A percentile compares a stretch with the other conserved stretches of the same genome.
Evolutionary conservation across 2,113 vertebrate genomes (phyloP).

Genomic region (Paramormyrops kingsleyae): DNA sequence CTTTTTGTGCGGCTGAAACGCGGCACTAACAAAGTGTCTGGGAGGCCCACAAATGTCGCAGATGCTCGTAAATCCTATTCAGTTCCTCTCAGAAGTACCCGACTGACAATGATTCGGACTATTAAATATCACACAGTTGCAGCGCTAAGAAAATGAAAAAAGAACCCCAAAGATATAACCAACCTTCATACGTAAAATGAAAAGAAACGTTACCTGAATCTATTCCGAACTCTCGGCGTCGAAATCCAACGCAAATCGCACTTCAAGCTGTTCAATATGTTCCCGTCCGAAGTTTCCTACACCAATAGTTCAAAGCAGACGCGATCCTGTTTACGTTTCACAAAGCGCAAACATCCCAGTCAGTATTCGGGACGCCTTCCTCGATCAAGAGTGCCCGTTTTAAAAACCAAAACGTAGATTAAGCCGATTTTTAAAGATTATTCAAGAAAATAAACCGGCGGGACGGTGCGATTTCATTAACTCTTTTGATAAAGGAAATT

Average conservation of each 20-base stretch:
- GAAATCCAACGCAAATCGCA: neutral
- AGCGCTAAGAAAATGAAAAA: neutral
- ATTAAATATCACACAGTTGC: neutral
- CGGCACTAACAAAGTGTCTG: neutral
- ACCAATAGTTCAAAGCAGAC: slow-evolving; percentile 16
- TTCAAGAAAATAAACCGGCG: neutral
- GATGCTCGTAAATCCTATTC: neutral
- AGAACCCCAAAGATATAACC: neutral
- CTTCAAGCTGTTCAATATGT: neutral
- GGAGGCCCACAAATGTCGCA: neutral
- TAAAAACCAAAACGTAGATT: neutral
- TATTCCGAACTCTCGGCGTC: neutral
- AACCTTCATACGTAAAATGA: neutral
- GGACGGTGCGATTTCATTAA: neutral
- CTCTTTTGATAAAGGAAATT: neutral
- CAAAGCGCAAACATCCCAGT: slow-evolving; percentile 23
- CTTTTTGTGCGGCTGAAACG: neutral
- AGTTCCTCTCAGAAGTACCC: neutral
- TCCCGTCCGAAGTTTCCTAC: slow-evolving; percentile 6
- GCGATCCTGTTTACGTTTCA: slow-evolving; percentile 21
- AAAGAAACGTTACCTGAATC: slow-evolving; percentile 18
- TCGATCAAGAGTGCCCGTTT: neutral
- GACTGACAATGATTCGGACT: neutral
- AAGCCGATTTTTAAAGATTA: neutral
- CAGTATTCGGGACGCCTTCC: slow-evolving; percentile 2